Percentiles rank a stretch among this genome's conserved stretches.
Evolutionary conservation across 2,888 invertebrate genomes (phyloP).

Genomic region (Piscicola geometra): DNA sequence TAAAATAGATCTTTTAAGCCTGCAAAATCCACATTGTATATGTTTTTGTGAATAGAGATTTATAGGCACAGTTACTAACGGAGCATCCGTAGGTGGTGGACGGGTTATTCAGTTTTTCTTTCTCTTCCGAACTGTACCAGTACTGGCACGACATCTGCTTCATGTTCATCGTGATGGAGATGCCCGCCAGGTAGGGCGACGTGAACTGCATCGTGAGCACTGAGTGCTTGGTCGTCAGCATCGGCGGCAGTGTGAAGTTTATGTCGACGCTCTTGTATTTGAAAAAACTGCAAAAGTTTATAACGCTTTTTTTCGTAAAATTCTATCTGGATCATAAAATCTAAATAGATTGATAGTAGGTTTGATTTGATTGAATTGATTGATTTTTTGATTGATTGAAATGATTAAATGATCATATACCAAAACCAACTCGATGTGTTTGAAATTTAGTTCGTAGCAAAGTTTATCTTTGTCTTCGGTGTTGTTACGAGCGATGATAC

Average conservation of each 20-base stretch:
- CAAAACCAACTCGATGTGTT: background rate
- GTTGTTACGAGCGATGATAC: background rate
- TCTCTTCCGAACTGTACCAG: slow-evolving; percentile 17
- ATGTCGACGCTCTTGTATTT: background rate
- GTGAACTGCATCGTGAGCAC: slow-evolving; percentile 7
- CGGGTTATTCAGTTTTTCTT: background rate
- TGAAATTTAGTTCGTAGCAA: slow-evolving; percentile 18
- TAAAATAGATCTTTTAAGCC: background rate
- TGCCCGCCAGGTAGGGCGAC: background rate
- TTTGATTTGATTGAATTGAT: no score
- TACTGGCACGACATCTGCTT: slow-evolving; percentile 29
- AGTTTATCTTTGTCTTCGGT: background rate
- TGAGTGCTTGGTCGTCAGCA: slow-evolving; percentile 16
- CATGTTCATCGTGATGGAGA: slow-evolving; percentile 5
- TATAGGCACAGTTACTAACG: no score
- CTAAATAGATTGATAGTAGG: no score
- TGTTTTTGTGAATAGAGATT: no score
- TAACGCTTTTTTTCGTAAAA: no score
- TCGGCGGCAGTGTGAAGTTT: slow-evolving; percentile 19
- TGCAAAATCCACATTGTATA: no score
- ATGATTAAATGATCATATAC: no score
- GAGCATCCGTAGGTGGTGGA: slow-evolving; percentile 28
- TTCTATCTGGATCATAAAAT: no score
- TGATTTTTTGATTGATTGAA: no score
- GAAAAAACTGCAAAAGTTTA: slow-evolving; percentile 25